Percentiles rank a stretch among this genome's conserved stretches.
phyloP scores from a whole-genome alignment of 2,113 vertebrate species.

The Montifringilla adamsi region DNA sequence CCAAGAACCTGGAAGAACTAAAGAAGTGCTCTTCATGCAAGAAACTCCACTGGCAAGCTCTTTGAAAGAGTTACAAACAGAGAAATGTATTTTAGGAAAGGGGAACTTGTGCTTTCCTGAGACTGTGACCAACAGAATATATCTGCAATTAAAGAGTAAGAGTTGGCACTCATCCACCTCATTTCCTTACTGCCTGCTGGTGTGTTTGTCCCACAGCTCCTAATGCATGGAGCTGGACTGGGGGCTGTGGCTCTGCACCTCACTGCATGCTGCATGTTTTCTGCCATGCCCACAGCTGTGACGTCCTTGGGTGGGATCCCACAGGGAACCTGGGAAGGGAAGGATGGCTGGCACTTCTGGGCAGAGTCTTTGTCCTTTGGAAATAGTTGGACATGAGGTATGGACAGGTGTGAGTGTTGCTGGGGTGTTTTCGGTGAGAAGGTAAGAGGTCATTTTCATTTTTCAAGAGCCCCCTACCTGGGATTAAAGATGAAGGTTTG shows the following conservation, averaged over 20 bases:
- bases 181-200: background rate
- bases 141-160: background rate
- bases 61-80: background rate
- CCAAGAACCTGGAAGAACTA: background rate
- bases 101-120: background rate
- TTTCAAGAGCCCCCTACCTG: background rate
- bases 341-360: background rate
- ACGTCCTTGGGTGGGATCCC: background rate
- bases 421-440: background rate
- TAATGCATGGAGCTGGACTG: background rate
- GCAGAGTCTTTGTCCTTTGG: background rate
- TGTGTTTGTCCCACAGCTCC: background rate
- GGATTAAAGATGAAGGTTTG: background rate
- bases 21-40: background rate
- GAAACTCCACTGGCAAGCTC: background rate
- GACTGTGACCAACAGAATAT: background rate
- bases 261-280: rapidly evolving
- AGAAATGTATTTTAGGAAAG: background rate
- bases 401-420: background rate
- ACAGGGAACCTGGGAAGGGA: background rate
- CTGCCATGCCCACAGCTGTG: rapidly evolving
- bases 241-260: background rate
- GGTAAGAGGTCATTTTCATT: background rate
- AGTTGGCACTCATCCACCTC: background rate
- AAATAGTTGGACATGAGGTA: background rate